Conservation (phyloP, 2,113 vertebrate species). For the Climacteris rufus region DNA sequence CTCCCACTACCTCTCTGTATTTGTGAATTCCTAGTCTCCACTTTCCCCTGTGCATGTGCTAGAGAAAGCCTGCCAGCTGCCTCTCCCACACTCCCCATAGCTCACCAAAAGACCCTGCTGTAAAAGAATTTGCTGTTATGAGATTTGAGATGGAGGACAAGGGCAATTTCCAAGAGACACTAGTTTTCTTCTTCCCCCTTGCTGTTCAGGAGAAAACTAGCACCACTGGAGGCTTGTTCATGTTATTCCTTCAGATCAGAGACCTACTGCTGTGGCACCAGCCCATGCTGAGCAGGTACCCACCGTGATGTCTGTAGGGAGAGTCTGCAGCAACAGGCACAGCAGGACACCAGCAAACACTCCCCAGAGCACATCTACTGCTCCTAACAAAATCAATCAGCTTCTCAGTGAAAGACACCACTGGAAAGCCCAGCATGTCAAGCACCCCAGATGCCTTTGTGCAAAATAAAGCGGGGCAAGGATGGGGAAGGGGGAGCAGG, state of each 20-base stretch:
- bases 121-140: background rate
- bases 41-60: background rate
- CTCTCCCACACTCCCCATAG: background rate
- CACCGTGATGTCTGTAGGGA: background rate
- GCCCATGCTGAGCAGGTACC: background rate
- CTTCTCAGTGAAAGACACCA: background rate
- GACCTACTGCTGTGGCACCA: background rate
- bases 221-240: background rate
- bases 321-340: background rate
- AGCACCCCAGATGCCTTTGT: background rate
- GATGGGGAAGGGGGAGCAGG: background rate
- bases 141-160: background rate
- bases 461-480: background rate
- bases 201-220: background rate
- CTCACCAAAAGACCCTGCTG: background rate
- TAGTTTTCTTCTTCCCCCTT: background rate
- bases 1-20: background rate
- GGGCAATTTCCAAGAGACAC: background rate
- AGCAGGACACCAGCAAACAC: background rate
- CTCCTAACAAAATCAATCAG: background rate
- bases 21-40: background rate
- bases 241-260: background rate
- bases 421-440: background rate
- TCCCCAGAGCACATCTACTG: background rate
- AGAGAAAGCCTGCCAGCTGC: background rate